Conservation (phyloP, 2,113 vertebrate species). For the Onychorhynchus coronatus region DNA sequence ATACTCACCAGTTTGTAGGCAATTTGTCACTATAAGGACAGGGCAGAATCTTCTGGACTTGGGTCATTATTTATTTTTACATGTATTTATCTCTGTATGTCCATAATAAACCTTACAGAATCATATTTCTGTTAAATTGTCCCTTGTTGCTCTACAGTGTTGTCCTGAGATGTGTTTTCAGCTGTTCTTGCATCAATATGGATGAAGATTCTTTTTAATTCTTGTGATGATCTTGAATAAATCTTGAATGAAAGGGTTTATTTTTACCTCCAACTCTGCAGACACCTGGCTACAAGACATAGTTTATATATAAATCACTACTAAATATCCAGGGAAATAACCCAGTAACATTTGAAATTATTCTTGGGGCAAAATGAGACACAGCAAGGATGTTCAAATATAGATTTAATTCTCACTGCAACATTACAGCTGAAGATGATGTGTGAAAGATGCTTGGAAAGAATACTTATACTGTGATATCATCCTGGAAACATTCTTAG, state of each 20-base stretch:
- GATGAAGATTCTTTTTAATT: not conserved
- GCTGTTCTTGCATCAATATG: not conserved
- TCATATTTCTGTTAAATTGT: not conserved
- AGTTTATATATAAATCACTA: not conserved
- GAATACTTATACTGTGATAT: not conserved
- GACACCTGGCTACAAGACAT: not conserved
- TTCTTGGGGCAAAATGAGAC: not conserved
- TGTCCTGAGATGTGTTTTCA: not conserved
- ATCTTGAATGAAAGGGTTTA: not conserved
- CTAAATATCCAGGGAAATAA: not conserved
- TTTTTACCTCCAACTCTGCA: not conserved
- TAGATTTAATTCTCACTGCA: not conserved
- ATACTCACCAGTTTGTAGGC: not conserved
- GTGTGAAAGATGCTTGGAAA: not conserved
- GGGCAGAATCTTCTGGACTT: not conserved
- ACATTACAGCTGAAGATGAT: not conserved
- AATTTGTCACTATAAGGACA: not conserved
- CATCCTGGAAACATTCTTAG: not conserved
- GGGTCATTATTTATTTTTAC: not conserved
- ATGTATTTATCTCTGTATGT: not conserved
- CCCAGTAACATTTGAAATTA: not conserved
- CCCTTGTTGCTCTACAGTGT: not conserved
- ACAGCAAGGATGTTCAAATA: not conserved
- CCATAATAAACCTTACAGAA: not conserved
- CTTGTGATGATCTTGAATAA: not conserved